phyloP scores from a whole-genome alignment of 2,797 vertebrate genomes.

The Percopsis omiscomaycus region DNA sequence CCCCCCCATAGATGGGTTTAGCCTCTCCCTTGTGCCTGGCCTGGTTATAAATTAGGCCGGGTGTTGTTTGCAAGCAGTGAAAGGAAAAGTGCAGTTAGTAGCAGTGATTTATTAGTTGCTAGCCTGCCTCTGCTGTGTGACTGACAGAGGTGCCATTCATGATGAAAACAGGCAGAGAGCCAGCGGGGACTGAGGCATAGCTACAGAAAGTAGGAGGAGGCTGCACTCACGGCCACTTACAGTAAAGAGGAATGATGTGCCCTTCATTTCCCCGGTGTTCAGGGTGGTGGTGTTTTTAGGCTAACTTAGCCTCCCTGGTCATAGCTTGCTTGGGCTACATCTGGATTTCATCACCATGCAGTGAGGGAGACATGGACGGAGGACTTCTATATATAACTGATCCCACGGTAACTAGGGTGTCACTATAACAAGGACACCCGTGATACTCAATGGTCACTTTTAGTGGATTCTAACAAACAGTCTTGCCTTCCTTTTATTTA shows the following conservation, averaged over 20 bases:
- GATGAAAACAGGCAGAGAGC: conserved; percentile 58
- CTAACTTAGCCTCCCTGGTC: no score
- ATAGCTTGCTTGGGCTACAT: no score
- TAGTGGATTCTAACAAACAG: no score
- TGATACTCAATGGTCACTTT: no score
- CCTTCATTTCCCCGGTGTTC: conserved; percentile 22
- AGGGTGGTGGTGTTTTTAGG: neutral
- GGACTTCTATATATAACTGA: no score
- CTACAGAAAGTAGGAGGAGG: conserved; percentile 53
- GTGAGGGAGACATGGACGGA: no score
- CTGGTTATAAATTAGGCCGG: conserved; percentile 75
- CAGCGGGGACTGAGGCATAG: conserved; percentile 36
- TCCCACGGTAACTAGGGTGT: no score
- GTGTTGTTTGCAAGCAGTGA: conserved; percentile 68
- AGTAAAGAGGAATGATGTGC: conserved; percentile 21
- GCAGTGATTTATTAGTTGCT: conserved; percentile 77
- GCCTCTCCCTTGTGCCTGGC: conserved; percentile 14
- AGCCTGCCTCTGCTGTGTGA: conserved; percentile 67
- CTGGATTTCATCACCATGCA: no score
- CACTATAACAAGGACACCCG: no score
- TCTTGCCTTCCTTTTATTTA: no score
- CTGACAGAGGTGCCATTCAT: conserved; percentile 66
- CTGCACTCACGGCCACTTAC: conserved; percentile 45
- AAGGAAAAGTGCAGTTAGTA: conserved; percentile 76
- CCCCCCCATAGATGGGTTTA: conserved; percentile 7